Evolutionary conservation across 2,888 invertebrate species (phyloP), one percentile per base, ranked within the genome.

Genomic region (Orchestes rusci): DNA sequence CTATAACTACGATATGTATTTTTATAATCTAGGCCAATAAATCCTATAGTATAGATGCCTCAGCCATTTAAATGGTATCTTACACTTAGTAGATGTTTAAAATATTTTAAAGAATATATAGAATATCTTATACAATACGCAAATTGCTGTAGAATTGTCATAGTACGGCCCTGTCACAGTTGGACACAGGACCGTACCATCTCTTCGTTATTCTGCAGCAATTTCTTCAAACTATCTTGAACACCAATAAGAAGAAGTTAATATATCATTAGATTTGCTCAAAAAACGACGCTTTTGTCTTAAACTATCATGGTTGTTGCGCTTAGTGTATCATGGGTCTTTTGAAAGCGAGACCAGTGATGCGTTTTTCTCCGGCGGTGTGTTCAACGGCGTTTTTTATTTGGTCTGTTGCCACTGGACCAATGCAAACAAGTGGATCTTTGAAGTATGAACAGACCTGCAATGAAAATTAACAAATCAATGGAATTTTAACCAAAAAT

Each of bases 381-480:
- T 86, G 84, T 59, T 87, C 82, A 1, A 87, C 77, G 44, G 74
- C 64, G 41, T 70, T 73, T 54, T 79, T 77, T 43, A 86, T 77
- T 64, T 84, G 84, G 59, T 86, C 86, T 2, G 80, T 79, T 4
- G 86, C 86, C 0, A 89, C 87, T 0, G 85, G 84, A 1, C 88
- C 90, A 60, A 91, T 85, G 74, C 91, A 91, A 15, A 86, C 83
- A 35, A 89, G 72, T 1, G 90, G 85, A 61, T 90, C 90, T 64
- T 87, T 88, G 79, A 90, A 91, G 69, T 90, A 91, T n/a, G 86
- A 85, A 70, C 91, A 91, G 54, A 84, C 82, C 85, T 85, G 17
- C 4, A n/a, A n/a, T n/a, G n/a, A n/a, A 35, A 27, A 28, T 34
- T 18, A 41, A 32, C 13, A 4, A 39, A 28, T 17, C 3, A 39